Percentiles rank a stretch among this genome's conserved stretches.
Evolutionary conservation across 2,113 vertebrate species (phyloP).

Genomic region (Chionodraco myersi): DNA sequence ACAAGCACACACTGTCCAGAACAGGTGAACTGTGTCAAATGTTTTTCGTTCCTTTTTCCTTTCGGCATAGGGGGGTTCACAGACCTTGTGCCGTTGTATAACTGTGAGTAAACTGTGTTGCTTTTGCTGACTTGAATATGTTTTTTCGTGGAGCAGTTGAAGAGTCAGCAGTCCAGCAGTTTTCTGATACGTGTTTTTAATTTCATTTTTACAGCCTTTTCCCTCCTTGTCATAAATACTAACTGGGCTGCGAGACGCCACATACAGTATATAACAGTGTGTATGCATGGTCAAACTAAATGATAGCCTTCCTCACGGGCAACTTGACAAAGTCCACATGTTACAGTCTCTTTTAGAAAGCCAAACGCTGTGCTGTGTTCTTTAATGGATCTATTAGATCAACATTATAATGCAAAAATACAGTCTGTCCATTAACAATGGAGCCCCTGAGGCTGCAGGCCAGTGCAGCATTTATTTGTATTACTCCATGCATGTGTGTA

Average conservation of each 20-base stretch:
- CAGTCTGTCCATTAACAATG: too few relatives aligned
- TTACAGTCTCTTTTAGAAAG: constrained; percentile 7
- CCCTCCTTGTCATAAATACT: neutral
- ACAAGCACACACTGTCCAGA: neutral
- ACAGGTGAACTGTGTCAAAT: neutral
- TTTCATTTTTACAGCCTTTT: neutral
- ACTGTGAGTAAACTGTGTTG: neutral
- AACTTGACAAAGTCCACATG: neutral
- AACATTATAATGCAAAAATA: constrained; percentile 24
- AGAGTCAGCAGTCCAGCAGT: neutral
- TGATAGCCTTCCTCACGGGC: neutral
- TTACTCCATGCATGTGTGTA: neutral
- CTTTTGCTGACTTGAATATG: neutral
- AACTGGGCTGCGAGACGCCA: neutral
- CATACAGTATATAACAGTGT: neutral
- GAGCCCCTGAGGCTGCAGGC: constrained; percentile 28
- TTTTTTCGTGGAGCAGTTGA: neutral
- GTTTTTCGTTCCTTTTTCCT: neutral
- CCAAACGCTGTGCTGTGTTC: neutral
- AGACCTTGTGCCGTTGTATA: neutral
- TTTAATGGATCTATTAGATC: constrained; percentile 40
- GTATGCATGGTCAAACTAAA: constrained; percentile 13
- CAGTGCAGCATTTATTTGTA: constrained; percentile 10
- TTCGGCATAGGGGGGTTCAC: neutral
- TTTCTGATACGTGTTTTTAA: constrained; percentile 1